Conservation (phyloP, 2,797 vertebrate genomes). For the Microcaecilia unicolor region DNA sequence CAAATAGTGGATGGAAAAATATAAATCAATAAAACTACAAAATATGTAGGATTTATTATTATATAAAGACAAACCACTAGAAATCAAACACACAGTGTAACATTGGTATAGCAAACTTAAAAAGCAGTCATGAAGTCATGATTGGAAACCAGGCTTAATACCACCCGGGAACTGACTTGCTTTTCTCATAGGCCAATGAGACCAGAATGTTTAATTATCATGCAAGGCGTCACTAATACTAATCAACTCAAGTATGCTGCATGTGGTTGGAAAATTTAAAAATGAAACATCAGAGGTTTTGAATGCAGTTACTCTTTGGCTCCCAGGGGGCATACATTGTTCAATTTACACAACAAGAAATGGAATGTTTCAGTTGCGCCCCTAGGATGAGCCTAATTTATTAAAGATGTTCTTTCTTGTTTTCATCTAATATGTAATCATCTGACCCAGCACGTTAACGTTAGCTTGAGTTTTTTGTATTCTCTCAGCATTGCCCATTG, state of each 20-base stretch:
- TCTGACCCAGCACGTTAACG: conserved; percentile 42
- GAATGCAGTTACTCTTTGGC: conserved; percentile 29
- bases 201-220: conserved; percentile 10
- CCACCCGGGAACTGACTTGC: not conserved
- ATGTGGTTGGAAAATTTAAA: conserved; percentile 27
- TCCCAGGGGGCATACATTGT: conserved; percentile 42
- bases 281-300: conserved; percentile 36
- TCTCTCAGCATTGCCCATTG: conserved; percentile 25
- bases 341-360: conserved; percentile 46
- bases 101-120: not conserved
- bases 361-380: conserved; percentile 40
- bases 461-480: conserved; percentile 27
- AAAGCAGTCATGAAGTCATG: too few relatives aligned
- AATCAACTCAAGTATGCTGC: conserved; percentile 26
- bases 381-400: conserved; percentile 43
- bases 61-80: too few relatives aligned
- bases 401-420: conserved; percentile 55
- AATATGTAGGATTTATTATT: too few relatives aligned
- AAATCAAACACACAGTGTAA: too few relatives aligned
- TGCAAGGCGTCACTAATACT: conserved; percentile 11
- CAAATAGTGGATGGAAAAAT: too few relatives aligned
- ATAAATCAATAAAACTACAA: too few relatives aligned
- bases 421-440: conserved; percentile 28
- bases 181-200: conserved; percentile 2
- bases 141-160: conserved; percentile 5